Conservation (phyloP, 2,113 vertebrate species). For the Bungarus multicinctus region DNA sequence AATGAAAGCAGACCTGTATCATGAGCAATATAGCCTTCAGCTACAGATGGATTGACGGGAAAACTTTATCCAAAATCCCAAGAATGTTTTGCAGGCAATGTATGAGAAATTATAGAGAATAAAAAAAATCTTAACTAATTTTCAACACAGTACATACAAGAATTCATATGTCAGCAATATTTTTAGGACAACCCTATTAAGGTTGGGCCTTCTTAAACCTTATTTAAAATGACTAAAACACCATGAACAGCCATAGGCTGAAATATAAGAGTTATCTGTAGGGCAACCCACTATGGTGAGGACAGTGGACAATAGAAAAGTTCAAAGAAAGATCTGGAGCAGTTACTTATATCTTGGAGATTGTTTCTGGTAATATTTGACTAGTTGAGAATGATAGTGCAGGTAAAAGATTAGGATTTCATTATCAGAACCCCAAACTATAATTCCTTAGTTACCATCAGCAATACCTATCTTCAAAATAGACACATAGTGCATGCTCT, state of each 20-base stretch:
- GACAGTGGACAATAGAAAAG: background rate
- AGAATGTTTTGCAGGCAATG: background rate
- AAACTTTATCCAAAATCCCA: background rate
- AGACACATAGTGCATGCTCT: background rate
- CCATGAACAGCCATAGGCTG: background rate
- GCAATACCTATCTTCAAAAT: background rate
- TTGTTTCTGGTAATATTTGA: background rate
- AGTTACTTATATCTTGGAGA: background rate
- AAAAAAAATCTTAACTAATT: background rate
- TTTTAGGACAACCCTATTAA: background rate
- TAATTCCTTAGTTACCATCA: background rate
- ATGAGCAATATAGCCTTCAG: background rate
- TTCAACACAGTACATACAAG: background rate
- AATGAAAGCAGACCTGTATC: background rate
- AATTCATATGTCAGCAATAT: background rate
- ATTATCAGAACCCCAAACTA: background rate
- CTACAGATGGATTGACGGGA: background rate
- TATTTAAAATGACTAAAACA: background rate
- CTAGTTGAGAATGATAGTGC: background rate
- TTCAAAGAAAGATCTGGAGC: background rate
- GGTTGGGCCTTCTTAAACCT: background rate
- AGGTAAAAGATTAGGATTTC: background rate
- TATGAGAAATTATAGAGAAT: background rate
- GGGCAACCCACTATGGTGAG: background rate
- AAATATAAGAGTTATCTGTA: background rate